Conservation (phyloP, 1,140 invertebrate genomes). For the Lineus longissimus region DNA sequence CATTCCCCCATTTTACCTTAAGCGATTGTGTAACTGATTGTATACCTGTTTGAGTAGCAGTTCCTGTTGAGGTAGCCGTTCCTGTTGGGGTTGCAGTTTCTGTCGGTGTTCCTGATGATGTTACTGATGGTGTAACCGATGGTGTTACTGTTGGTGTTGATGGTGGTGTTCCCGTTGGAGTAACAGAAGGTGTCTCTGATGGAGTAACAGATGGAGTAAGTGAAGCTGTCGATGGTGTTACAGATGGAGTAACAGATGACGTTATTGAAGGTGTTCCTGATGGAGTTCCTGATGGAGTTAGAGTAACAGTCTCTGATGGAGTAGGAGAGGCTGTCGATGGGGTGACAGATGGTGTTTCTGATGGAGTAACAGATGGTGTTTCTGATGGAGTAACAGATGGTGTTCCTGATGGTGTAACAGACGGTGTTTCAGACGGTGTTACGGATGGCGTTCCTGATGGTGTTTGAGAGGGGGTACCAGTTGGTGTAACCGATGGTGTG, state of each 20-base stretch:
- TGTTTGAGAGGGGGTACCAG: conserved; percentile 3
- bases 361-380: conserved; percentile 31
- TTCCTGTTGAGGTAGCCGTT: background rate
- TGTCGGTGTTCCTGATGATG: background rate
- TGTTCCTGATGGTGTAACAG: conserved; percentile 46
- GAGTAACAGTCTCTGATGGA: conserved; percentile 53
- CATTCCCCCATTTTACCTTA: too few relatives aligned
- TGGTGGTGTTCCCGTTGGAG: conserved; percentile 17
- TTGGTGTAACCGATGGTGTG: too few relatives aligned
- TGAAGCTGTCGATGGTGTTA: conserved; percentile 52
- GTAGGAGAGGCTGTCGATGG: conserved; percentile 47
- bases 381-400: conserved; percentile 50
- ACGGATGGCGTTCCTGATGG: conserved; percentile 13
- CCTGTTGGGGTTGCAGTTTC: background rate
- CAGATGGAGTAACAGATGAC: conserved; percentile 42
- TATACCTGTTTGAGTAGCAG: too few relatives aligned
- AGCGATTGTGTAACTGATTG: too few relatives aligned
- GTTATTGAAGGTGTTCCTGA: conserved; percentile 41
- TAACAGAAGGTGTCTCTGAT: background rate
- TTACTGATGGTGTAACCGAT: conserved; percentile 15
- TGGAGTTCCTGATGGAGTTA: conserved; percentile 30
- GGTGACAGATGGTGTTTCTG: conserved; percentile 53
- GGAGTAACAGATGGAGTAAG: conserved; percentile 49
- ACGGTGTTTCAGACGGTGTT: conserved; percentile 1
- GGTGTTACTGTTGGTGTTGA: conserved; percentile 37